These are phyloP conservation scores for Pangasius krempfi DNA, from an alignment of 2,797 vertebrate species.

Conservation along the genomic window DNA sequence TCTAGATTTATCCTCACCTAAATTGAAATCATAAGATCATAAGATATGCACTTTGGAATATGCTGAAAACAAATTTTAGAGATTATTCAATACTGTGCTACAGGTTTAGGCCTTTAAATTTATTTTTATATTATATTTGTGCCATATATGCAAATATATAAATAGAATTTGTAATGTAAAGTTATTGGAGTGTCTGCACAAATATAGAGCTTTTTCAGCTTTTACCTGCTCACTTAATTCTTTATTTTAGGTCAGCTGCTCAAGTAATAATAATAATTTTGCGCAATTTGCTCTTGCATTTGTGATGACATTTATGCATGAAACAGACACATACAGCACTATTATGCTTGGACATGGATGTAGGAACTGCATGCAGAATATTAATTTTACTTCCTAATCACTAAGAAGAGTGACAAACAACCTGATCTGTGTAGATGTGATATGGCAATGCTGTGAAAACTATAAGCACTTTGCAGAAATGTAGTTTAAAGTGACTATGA, in stretches of 20 bases:
- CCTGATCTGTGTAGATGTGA: not conserved
- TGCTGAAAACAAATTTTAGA: not conserved
- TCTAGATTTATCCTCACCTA: not conserved
- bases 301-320: not conserved
- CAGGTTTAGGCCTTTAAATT: not conserved
- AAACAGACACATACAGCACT: not conserved
- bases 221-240: not conserved
- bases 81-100: not conserved
- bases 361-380: not conserved
- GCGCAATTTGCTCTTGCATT: not conserved
- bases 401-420: not conserved
- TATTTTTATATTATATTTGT: not conserved
- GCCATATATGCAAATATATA: not conserved
- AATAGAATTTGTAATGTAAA: not conserved
- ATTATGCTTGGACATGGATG: not conserved
- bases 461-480: not conserved
- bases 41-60: not conserved
- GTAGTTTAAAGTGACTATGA: not conserved
- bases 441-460: not conserved
- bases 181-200: not conserved
- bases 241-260: not conserved
- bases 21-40: not conserved
- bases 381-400: not conserved
- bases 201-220: not conserved
- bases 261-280: not conserved